These are phyloP conservation scores for Opisthograptis luteolata DNA, from an alignment of 2,888 invertebrate genomes.

Conservation along the genomic window DNA sequence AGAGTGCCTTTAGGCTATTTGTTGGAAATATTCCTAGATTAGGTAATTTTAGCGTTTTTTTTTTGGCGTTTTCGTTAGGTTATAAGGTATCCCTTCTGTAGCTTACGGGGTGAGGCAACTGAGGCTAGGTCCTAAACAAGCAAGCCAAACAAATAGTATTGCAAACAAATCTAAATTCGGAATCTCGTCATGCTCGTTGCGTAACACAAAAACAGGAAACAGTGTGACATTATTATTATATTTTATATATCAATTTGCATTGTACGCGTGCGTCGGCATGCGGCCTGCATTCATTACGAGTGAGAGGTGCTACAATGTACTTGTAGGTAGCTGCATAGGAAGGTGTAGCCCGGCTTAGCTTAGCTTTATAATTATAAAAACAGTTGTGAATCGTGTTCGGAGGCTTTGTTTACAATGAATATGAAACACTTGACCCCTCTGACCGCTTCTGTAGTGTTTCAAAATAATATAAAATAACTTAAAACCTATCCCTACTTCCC, in stretches of 20 bases:
- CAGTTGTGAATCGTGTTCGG: too few species aligned
- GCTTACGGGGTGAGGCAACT: too few species aligned
- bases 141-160: constrained; percentile 5
- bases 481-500: too few species aligned
- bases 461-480: too few species aligned
- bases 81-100: too few species aligned
- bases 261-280: constrained; percentile 44
- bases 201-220: constrained; percentile 55
- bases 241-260: constrained; percentile 52
- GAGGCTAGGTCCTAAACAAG: background rate
- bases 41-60: too few species aligned
- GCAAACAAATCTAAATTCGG: constrained; percentile 12
- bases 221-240: constrained; percentile 45
- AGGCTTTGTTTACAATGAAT: too few species aligned
- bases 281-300: constrained; percentile 48
- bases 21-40: too few species aligned
- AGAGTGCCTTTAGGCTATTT: too few species aligned
- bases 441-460: too few species aligned
- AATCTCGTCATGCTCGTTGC: constrained; percentile 33
- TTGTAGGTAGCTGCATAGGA: background rate
- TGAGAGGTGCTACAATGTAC: constrained; percentile 20
- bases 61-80: too few species aligned
- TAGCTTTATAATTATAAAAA: background rate
- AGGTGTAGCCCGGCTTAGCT: background rate
- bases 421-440: too few species aligned